These are phyloP conservation scores for Crepidodera aurea DNA, from an alignment of 2,888 invertebrate genomes.

Conservation along the genomic window DNA sequence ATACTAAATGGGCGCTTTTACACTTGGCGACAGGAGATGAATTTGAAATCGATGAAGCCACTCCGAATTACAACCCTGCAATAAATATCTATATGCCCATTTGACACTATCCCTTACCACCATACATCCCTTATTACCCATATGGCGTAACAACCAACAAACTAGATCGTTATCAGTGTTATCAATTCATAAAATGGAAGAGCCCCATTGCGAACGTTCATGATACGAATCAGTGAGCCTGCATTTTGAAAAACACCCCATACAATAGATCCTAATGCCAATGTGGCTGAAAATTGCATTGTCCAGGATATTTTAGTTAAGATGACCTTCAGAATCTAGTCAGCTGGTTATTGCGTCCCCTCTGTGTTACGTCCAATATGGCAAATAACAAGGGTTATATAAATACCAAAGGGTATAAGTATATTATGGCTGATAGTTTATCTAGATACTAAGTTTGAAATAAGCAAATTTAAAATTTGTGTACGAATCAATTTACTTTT, in stretches of 20 bases:
- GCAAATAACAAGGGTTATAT: neutral
- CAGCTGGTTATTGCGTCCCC: neutral
- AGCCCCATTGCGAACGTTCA: constrained; percentile 52
- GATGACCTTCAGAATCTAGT: constrained; percentile 11
- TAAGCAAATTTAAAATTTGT: too few relatives aligned
- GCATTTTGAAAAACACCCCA: constrained; percentile 54
- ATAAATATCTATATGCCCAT: neutral
- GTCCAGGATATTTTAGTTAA: constrained; percentile 14
- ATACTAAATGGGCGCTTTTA: too few relatives aligned
- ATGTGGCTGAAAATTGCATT: constrained; percentile 54
- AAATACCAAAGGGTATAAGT: neutral
- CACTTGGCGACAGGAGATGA: too few relatives aligned
- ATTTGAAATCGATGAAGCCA: too few relatives aligned
- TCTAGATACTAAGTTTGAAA: too few relatives aligned
- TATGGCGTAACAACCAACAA: constrained; percentile 47
- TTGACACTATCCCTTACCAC: constrained; percentile 11
- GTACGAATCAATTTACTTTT: too few relatives aligned
- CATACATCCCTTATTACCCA: constrained; percentile 46
- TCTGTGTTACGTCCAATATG: constrained; percentile 3
- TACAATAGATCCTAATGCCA: constrained; percentile 49
- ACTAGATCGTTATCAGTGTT: constrained; percentile 44
- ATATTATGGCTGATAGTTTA: neutral
- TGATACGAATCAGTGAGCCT: constrained; percentile 56
- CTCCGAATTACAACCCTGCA: neutral
- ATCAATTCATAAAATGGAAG: constrained; percentile 49